Percentiles rank a stretch among this genome's conserved stretches.
Conservation (phyloP, 2,888 invertebrate species). For the Phlogophora meticulosa region DNA sequence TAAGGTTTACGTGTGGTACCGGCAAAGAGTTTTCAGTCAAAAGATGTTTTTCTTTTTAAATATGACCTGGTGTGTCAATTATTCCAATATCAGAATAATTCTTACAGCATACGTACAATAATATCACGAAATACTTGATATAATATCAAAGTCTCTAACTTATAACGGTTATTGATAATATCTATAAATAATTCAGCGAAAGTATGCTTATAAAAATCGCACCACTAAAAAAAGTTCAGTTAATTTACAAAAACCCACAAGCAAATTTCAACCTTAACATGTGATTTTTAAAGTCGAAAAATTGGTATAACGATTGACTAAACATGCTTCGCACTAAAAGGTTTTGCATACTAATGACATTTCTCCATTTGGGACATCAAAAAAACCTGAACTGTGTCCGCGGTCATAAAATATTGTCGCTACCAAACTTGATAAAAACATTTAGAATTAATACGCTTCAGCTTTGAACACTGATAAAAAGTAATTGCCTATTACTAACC, state of each 20-base stretch:
- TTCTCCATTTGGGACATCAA: slow-evolving; percentile 65
- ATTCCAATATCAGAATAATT: no score
- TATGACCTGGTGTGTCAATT: no score
- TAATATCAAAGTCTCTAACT: slow-evolving; percentile 39
- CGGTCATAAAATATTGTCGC: slow-evolving; percentile 70
- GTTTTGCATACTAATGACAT: slow-evolving; percentile 73
- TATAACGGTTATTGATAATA: slow-evolving; percentile 57
- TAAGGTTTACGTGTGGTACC: slow-evolving; percentile 14
- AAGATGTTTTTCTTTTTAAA: background rate
- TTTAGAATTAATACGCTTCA: slow-evolving; percentile 69
- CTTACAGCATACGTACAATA: slow-evolving; percentile 20
- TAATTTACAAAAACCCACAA: slow-evolving; percentile 7
- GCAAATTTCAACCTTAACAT: background rate
- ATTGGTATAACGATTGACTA: background rate
- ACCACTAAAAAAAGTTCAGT: slow-evolving; percentile 28
- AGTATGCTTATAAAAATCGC: slow-evolving; percentile 51
- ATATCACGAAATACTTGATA: slow-evolving; percentile 28
- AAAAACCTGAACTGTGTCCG: slow-evolving; percentile 65
- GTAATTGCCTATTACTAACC: slow-evolving; percentile 45
- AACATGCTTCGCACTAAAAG: slow-evolving; percentile 41
- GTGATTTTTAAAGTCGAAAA: background rate
- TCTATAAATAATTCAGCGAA: slow-evolving; percentile 62
- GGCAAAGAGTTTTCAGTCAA: background rate
- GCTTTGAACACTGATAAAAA: slow-evolving; percentile 59
- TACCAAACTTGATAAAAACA: slow-evolving; percentile 69